Base-by-base conservation (phyloP, 2,888 invertebrate species). In the Drosophila borealis region DNA sequence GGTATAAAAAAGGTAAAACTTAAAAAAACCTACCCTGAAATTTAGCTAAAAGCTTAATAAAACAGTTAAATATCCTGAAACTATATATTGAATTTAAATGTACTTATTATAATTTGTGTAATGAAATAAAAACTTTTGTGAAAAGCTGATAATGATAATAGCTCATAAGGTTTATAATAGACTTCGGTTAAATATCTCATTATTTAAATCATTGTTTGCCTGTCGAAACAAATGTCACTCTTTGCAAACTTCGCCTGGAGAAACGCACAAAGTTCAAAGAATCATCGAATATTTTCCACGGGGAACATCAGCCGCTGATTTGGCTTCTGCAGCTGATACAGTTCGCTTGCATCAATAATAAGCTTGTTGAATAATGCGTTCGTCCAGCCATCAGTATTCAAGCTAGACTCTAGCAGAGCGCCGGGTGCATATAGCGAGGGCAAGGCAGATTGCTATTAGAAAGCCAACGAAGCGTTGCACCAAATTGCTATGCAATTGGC, bases 401-500 rank as follows among this genome's bases (percentile, higher is more conserved):
- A 42, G 21, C 21, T 8, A 19, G 45, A 50, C 25, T 25, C 25
- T 29, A 50, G 4, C 9, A 33, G 34, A 61, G 19, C 41, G 25
- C 3, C 17, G 53, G 29, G 29, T 17, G 17, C 39, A 37, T 14
- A 36, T 13, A 34, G 51, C 33, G 13, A 42, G 45, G 39, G 34
- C 56, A 64, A 75, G 57, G 41, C 63, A 56, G 59, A 64, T 64
- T 60, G 49, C 41, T 48, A 60, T 67, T 55, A 64, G 68, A 64
- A 17, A 41, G 17, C 8, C 62, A 69, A 42, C 74, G 65, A 74
- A 33, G 53, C 65, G 64, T 46, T 41, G 50, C 42, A 55, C 62
- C 29, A 74, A 79, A 85, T 79, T 88, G 80, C 53, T 46, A 53
- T 68, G 76, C 85, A 74, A 73, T 74, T 78, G 85, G 81, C 88